A percentile compares a stretch with the other conserved stretches of the same genome.
Evolutionary conservation across 2,797 vertebrate species (phyloP).

Genomic region (Ispidina lecontei): DNA sequence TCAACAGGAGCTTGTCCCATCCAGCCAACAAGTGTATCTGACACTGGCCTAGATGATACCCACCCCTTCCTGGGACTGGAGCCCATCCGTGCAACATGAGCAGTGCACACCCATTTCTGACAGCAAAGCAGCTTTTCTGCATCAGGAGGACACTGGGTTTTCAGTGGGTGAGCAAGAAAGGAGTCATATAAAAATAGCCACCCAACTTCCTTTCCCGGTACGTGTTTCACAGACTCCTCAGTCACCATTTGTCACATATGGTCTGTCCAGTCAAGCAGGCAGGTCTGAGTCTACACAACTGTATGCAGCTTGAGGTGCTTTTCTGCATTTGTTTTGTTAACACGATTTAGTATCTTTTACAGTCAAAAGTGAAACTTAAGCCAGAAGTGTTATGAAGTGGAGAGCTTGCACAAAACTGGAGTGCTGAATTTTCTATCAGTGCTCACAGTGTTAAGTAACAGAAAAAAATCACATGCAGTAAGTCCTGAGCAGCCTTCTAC

Average conservation of each 20-base stretch:
- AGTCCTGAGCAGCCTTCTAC: not conserved
- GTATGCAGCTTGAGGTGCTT: not conserved
- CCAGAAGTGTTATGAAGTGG: not conserved
- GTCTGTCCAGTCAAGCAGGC: not conserved
- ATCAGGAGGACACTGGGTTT: not conserved
- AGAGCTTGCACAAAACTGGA: not conserved
- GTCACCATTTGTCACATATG: not conserved
- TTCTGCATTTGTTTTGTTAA: not conserved
- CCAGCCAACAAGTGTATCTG: rapidly evolving
- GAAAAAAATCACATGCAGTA: not conserved
- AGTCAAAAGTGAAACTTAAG: not conserved
- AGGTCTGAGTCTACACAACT: not conserved
- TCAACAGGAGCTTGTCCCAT: not conserved
- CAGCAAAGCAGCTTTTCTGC: not conserved
- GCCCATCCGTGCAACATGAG: rapidly evolving
- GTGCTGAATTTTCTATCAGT: not conserved
- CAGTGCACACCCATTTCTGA: rapidly evolving
- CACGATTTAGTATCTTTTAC: not conserved
- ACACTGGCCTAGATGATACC: not conserved
- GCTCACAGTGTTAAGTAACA: not conserved
- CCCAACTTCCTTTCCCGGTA: not conserved
- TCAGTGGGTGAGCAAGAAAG: not conserved
- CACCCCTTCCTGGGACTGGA: not conserved
- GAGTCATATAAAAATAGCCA: not conserved
- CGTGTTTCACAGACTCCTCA: rapidly evolving